Evolutionary conservation across 2,113 vertebrate genomes (phyloP), one percentile per base, ranked within the genome.

Genomic region (Nansenia antarctica): DNA sequence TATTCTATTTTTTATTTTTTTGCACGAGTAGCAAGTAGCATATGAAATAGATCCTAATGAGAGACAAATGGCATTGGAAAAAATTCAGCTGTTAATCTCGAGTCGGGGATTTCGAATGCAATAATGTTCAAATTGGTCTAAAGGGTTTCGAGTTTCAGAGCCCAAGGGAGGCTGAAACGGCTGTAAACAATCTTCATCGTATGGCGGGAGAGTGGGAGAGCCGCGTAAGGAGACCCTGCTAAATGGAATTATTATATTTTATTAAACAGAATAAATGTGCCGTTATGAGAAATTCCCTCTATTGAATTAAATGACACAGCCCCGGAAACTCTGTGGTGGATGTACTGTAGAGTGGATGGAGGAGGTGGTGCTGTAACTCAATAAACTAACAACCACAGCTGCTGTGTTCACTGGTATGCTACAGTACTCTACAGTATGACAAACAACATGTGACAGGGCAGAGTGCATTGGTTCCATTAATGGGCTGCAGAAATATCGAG

Each of bases 401-500:
- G 5, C 70, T 64, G 37, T 69, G 54, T 34, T 64, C 61, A 49
- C 26, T 53, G 65, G 53, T 79, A 74, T 47, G 55, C n/a, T 35
- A 60, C 12, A 32, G n/a, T n/a, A n/a, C n/a, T n/a, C n/a, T n/a
- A n/a, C n/a, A 22, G 37, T 8, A 45, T 80, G 72, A 87, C 74
- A 64, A 84, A 86, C 67, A 82, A 67, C 77, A 74, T 39, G 49
- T 60, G 70, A n/a, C 9, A 29, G 11, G 37, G 32, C 70, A 3
- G 12, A 57, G 39, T 58, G 70, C 73, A 80, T 82, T 73, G 59
- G 39, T 80, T 68, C 57, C 32, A 72, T 78, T 79, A 83, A 77
- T 77, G 70, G 52, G 62, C 67, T 57, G 57, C 62, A 74, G 61
- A 78, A 65, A 81, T 22, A 20, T 29, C 27, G 55, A 27, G 30